Conservation (phyloP, 2,888 invertebrate genomes). For the Drosophila meridionalis region DNA sequence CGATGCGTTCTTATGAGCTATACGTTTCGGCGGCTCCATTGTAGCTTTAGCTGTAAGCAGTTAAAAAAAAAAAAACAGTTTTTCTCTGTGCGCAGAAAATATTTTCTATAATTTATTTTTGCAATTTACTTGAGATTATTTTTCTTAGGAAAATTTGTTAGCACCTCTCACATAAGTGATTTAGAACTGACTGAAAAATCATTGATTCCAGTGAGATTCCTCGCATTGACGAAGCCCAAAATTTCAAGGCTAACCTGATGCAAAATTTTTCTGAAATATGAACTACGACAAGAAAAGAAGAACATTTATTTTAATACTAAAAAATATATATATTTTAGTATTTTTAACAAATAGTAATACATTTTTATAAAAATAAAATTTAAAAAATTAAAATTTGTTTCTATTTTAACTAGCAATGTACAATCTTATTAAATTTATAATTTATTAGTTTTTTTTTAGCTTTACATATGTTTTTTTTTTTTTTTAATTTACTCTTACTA, state of each 20-base stretch:
- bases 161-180: neutral
- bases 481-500: no score
- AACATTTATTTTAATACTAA: neutral
- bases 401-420: no score
- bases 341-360: neutral
- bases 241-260: conserved; percentile 11
- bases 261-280: neutral
- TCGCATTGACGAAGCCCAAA: neutral
- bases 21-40: conserved; percentile 3
- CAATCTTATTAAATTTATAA: no score
- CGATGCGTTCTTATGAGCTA: conserved; percentile 4
- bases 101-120: neutral
- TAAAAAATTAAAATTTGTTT: no score
- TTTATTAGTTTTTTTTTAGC: no score
- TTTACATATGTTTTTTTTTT: no score
- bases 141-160: neutral
- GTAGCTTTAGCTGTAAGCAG: neutral
- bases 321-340: no score
- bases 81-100: neutral
- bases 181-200: neutral
- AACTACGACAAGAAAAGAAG: neutral
- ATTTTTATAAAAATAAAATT: no score
- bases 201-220: neutral
- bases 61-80: neutral
- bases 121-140: neutral